phyloP scores from a whole-genome alignment of 2,888 invertebrate genomes.

The Latheticus oryzae region DNA sequence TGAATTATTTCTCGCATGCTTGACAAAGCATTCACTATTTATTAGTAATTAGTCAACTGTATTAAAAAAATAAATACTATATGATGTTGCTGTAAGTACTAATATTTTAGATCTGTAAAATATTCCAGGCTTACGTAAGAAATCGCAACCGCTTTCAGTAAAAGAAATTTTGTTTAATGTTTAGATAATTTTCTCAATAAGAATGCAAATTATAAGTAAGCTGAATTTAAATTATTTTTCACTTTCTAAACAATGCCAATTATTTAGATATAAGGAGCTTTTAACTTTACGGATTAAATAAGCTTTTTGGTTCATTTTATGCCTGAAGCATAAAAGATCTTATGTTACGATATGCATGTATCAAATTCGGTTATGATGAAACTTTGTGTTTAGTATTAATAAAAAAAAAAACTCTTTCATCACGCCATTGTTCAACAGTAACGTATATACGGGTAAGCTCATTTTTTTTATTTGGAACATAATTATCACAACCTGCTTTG shows the following conservation, averaged over 20 bases:
- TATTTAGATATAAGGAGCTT: too few species aligned
- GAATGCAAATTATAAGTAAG: too few species aligned
- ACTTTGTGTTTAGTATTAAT: conserved; percentile 13
- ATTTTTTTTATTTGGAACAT: conserved; percentile 23
- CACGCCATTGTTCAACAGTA: conserved; percentile 25
- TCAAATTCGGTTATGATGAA: conserved; percentile 22
- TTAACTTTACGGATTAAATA: too few species aligned
- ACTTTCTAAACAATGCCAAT: too few species aligned
- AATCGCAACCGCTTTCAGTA: too few species aligned
- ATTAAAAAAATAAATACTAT: conserved; percentile 1
- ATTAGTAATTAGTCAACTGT: conserved; percentile 32
- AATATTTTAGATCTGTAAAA: background rate
- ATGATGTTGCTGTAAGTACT: background rate
- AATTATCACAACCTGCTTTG: conserved; percentile 34
- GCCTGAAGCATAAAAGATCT: background rate
- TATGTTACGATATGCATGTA: conserved; percentile 7
- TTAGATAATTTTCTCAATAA: conserved; percentile 1
- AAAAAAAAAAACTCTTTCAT: conserved; percentile 24
- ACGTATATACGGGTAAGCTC: conserved; percentile 25
- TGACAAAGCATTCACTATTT: conserved; percentile 25
- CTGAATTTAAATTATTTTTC: too few species aligned
- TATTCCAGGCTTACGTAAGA: conserved; percentile 3
- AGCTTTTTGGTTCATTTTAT: too few species aligned
- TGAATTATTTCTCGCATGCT: conserved; percentile 43
- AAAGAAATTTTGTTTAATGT: too few species aligned